Conservation (phyloP, 2,888 invertebrate genomes). For the Drosophila recens region DNA sequence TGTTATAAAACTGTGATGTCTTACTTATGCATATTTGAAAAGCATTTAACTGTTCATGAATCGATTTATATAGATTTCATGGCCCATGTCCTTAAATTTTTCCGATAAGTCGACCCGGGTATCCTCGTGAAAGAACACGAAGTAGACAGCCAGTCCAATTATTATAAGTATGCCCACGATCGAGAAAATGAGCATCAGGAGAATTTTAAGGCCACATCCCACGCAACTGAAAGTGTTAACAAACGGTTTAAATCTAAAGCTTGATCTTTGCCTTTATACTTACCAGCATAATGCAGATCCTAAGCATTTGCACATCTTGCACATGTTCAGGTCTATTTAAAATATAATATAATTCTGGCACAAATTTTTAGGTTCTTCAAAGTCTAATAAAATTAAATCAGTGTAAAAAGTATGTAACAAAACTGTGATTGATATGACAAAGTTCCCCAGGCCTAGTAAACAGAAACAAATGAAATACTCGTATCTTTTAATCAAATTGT, state of each 20-base stretch:
- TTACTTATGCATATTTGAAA: not conserved
- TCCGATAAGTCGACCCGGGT: not conserved
- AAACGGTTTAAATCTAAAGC: not conserved
- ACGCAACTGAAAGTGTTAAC: not conserved
- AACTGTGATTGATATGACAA: not conserved
- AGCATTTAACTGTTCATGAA: not conserved
- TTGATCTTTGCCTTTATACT: not conserved
- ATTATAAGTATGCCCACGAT: not conserved
- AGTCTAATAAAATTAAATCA: not conserved
- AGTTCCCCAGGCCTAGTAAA: not conserved
- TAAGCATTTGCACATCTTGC: constrained; percentile 3
- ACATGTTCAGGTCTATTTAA: not conserved
- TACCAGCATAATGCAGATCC: not conserved
- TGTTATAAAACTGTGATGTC: not conserved
- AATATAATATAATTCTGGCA: not conserved
- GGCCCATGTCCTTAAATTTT: not conserved
- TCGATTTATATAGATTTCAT: not conserved
- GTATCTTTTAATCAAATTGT: constrained; percentile 18
- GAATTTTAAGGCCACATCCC: not conserved
- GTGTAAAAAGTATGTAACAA: not conserved
- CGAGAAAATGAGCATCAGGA: not conserved
- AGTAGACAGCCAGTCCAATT: constrained; percentile 6
- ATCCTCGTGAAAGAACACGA: constrained; percentile 5
- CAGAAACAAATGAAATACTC: constrained; percentile 27
- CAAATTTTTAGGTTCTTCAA: not conserved